Conservation (phyloP, 2,113 vertebrate genomes). For the Xyrauchen texanus region DNA sequence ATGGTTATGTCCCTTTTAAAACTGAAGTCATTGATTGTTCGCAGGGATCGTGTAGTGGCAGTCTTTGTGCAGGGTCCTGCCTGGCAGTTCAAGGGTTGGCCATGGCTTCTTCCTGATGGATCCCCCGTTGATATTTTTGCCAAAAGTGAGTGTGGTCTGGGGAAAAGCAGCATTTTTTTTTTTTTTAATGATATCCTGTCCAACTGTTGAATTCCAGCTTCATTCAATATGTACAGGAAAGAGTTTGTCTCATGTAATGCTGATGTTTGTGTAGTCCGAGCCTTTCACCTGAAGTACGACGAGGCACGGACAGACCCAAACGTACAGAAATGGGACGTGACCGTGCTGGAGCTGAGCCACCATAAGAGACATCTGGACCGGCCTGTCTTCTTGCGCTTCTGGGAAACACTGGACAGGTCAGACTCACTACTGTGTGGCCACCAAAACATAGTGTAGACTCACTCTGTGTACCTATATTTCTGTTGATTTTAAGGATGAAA, state of each 20-base stretch:
- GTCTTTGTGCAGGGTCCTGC: constrained; percentile 98
- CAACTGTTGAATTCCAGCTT: not conserved
- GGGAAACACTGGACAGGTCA: constrained; percentile 97
- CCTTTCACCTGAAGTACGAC: constrained; percentile 97
- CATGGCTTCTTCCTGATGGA: constrained; percentile 95
- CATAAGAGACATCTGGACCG: constrained; percentile 96
- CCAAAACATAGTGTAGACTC: too few relatives aligned
- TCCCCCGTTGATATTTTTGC: constrained; percentile 98
- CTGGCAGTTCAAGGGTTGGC: constrained; percentile 99
- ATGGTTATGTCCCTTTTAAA: not conserved
- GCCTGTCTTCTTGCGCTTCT: constrained; percentile 93
- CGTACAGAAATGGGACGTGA: constrained; percentile 98
- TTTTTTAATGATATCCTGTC: not conserved
- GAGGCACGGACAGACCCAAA: constrained; percentile 94
- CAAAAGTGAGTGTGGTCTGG: constrained; percentile 83
- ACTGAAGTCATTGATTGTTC: not conserved
- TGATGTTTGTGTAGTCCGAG: constrained; percentile 81
- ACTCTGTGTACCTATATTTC: too few relatives aligned
- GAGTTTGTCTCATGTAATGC: not conserved
- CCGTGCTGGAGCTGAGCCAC: constrained; percentile 94
- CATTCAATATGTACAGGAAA: not conserved
- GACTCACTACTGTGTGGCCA: not conserved
- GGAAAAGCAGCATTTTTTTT: too few relatives aligned
- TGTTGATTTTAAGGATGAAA: too few relatives aligned
- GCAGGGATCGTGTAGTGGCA: constrained; percentile 95